phyloP scores from a whole-genome alignment of 2,113 vertebrate genomes.

The Hypomesus transpacificus region DNA sequence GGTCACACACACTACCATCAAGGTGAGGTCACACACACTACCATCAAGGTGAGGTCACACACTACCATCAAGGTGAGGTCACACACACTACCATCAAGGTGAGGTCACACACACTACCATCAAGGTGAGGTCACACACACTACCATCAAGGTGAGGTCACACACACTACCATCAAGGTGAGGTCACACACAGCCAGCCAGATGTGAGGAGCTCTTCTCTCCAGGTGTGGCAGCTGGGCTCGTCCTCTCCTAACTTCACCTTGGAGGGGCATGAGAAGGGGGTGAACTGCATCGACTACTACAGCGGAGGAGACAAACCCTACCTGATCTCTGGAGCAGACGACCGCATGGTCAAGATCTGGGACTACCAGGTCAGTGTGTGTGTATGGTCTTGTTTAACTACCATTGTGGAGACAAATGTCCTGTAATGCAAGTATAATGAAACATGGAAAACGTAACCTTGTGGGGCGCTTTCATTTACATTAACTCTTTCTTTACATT shows the following conservation, averaged over 20 bases:
- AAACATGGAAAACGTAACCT: no score
- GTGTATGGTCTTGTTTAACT: not conserved
- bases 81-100: constrained; percentile 96
- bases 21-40: constrained; percentile 66
- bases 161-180: constrained; percentile 85
- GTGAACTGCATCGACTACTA: constrained; percentile 99
- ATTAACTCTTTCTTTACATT: no score
- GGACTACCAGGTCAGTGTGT: constrained; percentile 89
- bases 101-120: constrained; percentile 52
- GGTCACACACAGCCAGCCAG: not conserved
- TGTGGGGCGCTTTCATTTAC: no score
- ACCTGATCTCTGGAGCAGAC: constrained; percentile 97
- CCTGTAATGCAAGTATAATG: no score
- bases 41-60: constrained; percentile 77
- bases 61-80: no score
- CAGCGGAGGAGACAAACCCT: constrained; percentile 97
- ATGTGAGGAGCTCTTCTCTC: not conserved
- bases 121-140: constrained; percentile 71
- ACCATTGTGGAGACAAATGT: not conserved
- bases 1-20: constrained; percentile 69
- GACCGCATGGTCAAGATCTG: constrained; percentile 98
- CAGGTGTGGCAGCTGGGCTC: constrained; percentile 99
- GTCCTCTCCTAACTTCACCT: constrained; percentile 95
- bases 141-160: constrained; percentile 82
- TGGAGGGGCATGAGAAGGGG: constrained; percentile 97